These are phyloP conservation scores for Mormyrus iriodes DNA, from an alignment of 2,113 vertebrate species.

Conservation along the genomic window DNA sequence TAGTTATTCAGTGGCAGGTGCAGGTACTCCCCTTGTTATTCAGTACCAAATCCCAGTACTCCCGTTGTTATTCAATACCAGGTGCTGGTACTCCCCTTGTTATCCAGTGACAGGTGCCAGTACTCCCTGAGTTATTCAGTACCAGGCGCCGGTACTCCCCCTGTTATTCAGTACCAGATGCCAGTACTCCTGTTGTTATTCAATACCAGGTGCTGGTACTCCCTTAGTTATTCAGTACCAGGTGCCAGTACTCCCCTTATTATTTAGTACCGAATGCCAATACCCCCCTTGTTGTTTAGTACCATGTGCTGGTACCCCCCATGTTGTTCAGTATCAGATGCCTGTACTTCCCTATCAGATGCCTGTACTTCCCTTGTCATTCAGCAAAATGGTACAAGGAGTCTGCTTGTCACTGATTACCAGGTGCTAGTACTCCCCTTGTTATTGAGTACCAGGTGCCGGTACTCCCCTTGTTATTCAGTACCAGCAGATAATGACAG, in stretches of 20 bases:
- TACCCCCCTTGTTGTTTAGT: no score
- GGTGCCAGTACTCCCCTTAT: not conserved
- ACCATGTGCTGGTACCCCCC: no score
- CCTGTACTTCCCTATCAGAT: no score
- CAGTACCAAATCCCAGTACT: not conserved
- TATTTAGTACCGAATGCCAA: no score
- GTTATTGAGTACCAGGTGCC: not conserved
- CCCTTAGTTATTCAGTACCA: no score
- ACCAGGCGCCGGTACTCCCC: not conserved
- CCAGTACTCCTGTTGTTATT: not conserved
- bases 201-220: not conserved
- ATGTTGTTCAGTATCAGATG: no score
- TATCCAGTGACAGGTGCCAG: not conserved
- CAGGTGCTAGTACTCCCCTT: not conserved
- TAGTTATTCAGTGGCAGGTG: not conserved
- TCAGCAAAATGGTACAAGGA: no score
- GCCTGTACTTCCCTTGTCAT: no score
- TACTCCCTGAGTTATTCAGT: not conserved
- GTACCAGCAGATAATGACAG: no score
- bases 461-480: no score
- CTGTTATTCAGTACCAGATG: not conserved
- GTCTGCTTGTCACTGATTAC: no score
- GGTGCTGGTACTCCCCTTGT: not conserved
- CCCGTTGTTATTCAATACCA: not conserved
- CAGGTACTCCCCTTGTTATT: not conserved